A percentile compares a stretch with the other conserved stretches of the same genome.
Evolutionary conservation across 1,140 invertebrate species (phyloP).

Genomic region (Schlechtendalia chinensis): DNA sequence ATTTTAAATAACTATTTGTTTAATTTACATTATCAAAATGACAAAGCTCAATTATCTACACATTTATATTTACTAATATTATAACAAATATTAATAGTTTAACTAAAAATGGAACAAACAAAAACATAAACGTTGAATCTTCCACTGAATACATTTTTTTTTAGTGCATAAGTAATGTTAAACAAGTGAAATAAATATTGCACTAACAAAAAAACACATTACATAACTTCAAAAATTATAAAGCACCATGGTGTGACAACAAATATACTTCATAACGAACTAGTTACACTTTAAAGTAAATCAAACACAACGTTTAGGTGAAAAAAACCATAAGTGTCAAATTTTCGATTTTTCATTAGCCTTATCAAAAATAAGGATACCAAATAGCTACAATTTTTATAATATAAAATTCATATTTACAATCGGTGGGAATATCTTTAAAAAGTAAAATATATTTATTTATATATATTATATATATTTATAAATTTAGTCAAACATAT

Average conservation of each 20-base stretch:
- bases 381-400: neutral
- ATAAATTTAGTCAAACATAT: neutral
- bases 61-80: neutral
- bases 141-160: slow-evolving; percentile 10
- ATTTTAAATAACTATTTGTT: neutral
- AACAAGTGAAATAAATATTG: slow-evolving; percentile 50
- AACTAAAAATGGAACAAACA: neutral
- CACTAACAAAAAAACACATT: slow-evolving; percentile 25
- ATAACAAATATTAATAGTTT: slow-evolving; percentile 15
- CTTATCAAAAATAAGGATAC: neutral
- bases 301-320: slow-evolving; percentile 3
- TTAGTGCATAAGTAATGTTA: slow-evolving; percentile 14
- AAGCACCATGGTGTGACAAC: slow-evolving; percentile 29
- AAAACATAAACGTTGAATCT: slow-evolving; percentile 4
- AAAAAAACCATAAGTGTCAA: neutral
- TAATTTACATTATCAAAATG: neutral
- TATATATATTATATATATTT: neutral
- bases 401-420: slow-evolving; percentile 35
- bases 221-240: slow-evolving; percentile 2
- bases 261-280: slow-evolving; percentile 17
- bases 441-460: neutral
- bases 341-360: neutral
- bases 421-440: slow-evolving; percentile 32
- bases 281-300: slow-evolving; percentile 20
- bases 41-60: neutral